phyloP scores from a whole-genome alignment of 2,888 invertebrate genomes.

The Nesidiocoris tenuis region DNA sequence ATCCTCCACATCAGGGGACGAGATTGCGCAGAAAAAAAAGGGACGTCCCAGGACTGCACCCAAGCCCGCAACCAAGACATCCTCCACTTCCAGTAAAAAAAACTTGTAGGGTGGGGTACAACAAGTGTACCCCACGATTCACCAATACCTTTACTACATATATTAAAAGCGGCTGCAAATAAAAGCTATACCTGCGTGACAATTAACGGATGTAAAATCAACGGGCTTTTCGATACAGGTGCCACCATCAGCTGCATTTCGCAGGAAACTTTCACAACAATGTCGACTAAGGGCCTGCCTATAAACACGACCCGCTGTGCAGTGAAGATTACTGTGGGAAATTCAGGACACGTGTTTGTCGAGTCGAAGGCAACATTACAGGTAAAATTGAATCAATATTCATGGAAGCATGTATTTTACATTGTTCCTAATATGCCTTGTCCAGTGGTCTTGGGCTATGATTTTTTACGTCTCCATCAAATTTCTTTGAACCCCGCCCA shows the following conservation, averaged over 20 bases:
- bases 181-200: background rate
- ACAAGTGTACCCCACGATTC: too few relatives aligned
- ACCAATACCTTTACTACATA: too few relatives aligned
- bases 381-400: background rate
- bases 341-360: background rate
- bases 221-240: conserved; percentile 3
- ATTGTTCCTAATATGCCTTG: background rate
- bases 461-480: background rate
- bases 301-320: background rate
- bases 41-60: too few relatives aligned
- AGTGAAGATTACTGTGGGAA: background rate
- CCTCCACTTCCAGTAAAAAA: too few relatives aligned
- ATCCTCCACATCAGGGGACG: too few relatives aligned
- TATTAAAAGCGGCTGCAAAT: too few relatives aligned
- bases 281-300: background rate
- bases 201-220: background rate
- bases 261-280: too few relatives aligned
- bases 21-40: too few relatives aligned
- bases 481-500: background rate
- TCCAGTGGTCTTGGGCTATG: background rate
- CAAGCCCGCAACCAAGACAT: too few relatives aligned
- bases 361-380: background rate
- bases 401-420: conserved; percentile 2
- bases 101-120: too few relatives aligned
- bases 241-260: background rate